Base-by-base conservation (phyloP, 1,140 invertebrate genomes). In the Chironomus striatipennis region DNA sequence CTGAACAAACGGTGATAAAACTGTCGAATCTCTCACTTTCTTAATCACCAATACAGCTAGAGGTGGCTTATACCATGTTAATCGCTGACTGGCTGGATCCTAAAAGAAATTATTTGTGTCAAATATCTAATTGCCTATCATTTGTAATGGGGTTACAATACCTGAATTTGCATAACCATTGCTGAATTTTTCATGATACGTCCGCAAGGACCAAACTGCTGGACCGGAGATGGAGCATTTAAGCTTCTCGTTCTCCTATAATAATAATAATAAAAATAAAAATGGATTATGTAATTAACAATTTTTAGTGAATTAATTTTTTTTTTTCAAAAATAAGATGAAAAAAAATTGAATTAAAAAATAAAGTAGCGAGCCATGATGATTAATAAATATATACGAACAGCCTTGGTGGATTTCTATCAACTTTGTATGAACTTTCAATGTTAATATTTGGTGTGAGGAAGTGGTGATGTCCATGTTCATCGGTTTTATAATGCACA, bases 1-100 rank as follows among this genome's bases (percentile, higher is more conserved):
- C 78, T 97, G 91, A 42, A 96, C 91, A 83, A 98, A 98, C 0
- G 95, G 95, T 73, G 89, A 87, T 57, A 97, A 84, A 15, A 98
- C 94, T 18, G 90, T 89, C 0, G 90, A 90, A 84, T 98, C 97
- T 81, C 94, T 89, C 42, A 96, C 91, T 82, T 98, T 98, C 83
- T 98, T 98, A 80, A 98, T 96, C 57, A 98, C 95, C 74, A 98
- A 87, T 75, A 98, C 96, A 2, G 93, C 94, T 21, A 97, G 86
- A 1, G 96, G 96, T 43, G 94, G 92, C 83, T 97, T 98, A 87
- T 96, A 94, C 97, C 97, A 98, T 12, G 93, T 97, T 77, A 98
- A 84, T 77, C 95, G 88, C 85, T 98, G 96, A 77, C 94, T 96
- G 76, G 95, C 95, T 34, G 96, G 96, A 85, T 98, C 96, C 83